Evolutionary conservation across 2,797 vertebrate genomes (phyloP).

Genomic region (Eremophila alpestris): DNA sequence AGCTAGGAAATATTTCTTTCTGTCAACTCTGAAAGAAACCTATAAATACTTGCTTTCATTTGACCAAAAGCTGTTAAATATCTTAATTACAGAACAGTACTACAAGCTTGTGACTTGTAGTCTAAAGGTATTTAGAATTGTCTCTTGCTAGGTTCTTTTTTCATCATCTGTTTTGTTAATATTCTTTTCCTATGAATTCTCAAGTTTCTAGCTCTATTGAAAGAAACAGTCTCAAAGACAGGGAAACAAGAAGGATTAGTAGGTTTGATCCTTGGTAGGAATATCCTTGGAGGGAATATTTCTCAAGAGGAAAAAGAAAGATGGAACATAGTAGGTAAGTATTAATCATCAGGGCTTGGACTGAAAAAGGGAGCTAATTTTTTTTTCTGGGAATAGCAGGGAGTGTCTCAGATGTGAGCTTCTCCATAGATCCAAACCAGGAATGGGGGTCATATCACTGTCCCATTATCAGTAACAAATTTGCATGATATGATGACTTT

Average conservation of each 20-base stretch:
- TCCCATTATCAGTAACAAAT: background rate
- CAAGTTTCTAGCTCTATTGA: background rate
- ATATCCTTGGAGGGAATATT: background rate
- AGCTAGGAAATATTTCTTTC: background rate
- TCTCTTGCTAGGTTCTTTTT: background rate
- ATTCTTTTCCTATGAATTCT: background rate
- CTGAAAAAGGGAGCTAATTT: background rate
- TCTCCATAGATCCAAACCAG: background rate
- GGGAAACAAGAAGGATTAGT: background rate
- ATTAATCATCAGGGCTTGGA: background rate
- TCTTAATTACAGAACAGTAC: background rate
- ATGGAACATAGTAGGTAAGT: background rate
- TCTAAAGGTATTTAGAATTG: background rate
- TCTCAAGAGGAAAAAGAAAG: background rate
- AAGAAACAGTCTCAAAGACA: background rate
- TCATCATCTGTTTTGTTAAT: background rate
- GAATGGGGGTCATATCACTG: fast-evolving
- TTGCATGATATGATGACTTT: background rate
- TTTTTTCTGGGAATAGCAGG: background rate
- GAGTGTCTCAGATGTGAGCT: background rate
- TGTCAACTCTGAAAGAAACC: background rate
- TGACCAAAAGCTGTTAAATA: background rate
- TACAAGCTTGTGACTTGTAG: background rate
- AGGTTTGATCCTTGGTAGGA: background rate
- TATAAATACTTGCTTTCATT: background rate